A percentile compares a stretch with the other conserved stretches of the same genome.
These are phyloP conservation scores for Leptodactylus fuscus DNA, from an alignment of 2,113 vertebrate species.

Conservation along the genomic window DNA sequence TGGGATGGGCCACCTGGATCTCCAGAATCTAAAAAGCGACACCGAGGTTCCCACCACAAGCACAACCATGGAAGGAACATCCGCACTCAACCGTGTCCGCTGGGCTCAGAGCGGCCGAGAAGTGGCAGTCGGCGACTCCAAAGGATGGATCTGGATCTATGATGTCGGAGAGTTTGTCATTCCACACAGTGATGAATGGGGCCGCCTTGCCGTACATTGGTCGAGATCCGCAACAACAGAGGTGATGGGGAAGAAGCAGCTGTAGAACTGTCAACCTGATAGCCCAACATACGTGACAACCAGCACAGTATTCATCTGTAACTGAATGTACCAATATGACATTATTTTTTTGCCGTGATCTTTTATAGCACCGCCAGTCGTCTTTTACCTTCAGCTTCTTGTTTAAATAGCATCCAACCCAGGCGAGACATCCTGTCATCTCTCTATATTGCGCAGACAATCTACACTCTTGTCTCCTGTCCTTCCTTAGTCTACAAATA, in stretches of 20 bases:
- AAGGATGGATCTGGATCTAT: slow-evolving; percentile 96
- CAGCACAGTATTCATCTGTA: slow-evolving; percentile 53
- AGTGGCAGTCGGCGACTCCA: slow-evolving; percentile 95
- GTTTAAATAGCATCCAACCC: slow-evolving; percentile 2
- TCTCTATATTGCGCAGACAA: slow-evolving; percentile 23
- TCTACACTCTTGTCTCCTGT: slow-evolving; percentile 20
- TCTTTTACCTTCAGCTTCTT: slow-evolving; percentile 19
- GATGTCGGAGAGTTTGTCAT: slow-evolving; percentile 95
- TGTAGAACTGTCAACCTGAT: slow-evolving; percentile 84
- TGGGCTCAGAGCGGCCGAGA: slow-evolving; percentile 95
- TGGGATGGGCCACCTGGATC: slow-evolving; percentile 94
- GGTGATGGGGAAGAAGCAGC: slow-evolving; percentile 93
- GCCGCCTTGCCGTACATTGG: slow-evolving; percentile 89
- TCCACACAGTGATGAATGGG: slow-evolving; percentile 92
- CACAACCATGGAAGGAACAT: slow-evolving; percentile 91
- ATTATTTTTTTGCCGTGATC: slow-evolving; percentile 65
- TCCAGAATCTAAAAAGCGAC: slow-evolving; percentile 98
- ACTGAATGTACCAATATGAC: slow-evolving; percentile 22
- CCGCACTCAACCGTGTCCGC: slow-evolving; percentile 93
- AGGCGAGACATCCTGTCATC: neutral
- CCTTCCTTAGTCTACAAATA: slow-evolving; percentile 8
- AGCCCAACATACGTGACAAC: neutral
- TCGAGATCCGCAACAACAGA: slow-evolving; percentile 93
- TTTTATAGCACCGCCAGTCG: slow-evolving; percentile 16
- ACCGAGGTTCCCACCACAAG: slow-evolving; percentile 97